Evolutionary conservation across 2,888 invertebrate genomes (phyloP).

Genomic region (Cenopis cana): DNA sequence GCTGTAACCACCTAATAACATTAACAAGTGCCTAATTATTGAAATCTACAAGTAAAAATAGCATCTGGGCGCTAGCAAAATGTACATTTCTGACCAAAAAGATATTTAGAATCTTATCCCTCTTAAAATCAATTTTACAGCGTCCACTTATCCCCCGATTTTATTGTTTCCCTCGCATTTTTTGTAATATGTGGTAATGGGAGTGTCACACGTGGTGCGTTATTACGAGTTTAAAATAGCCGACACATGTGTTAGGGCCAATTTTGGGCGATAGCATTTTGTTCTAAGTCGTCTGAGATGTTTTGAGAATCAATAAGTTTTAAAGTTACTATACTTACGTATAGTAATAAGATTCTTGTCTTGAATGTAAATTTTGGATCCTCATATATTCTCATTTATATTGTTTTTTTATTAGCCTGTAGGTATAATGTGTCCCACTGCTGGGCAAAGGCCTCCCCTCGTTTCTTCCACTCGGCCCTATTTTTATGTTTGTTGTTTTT

Average conservation of each 20-base stretch:
- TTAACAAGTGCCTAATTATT: neutral
- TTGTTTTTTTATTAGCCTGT: neutral
- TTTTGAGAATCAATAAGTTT: conserved; percentile 40
- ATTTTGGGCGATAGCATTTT: conserved; percentile 69
- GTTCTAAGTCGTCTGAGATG: conserved; percentile 51
- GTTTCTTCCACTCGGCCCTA: too few relatives aligned
- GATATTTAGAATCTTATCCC: neutral
- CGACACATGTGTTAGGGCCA: conserved; percentile 70
- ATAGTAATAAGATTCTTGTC: neutral
- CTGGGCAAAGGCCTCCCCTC: too few relatives aligned
- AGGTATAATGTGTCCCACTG: too few relatives aligned
- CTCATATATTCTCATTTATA: neutral
- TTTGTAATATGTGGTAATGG: conserved; percentile 85
- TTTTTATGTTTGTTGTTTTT: too few relatives aligned
- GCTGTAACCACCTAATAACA: too few relatives aligned
- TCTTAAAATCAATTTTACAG: conserved; percentile 68
- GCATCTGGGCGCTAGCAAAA: neutral
- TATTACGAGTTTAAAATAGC: conserved; percentile 85
- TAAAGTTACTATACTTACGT: neutral
- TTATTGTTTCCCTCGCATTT: conserved; percentile 82
- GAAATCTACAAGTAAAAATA: too few relatives aligned
- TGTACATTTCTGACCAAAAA: neutral
- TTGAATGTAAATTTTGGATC: neutral
- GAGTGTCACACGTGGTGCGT: conserved; percentile 82
- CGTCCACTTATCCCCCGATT: conserved; percentile 69